phyloP scores from a whole-genome alignment of 2,888 invertebrate genomes.

The Elaeidobius kamerunicus region DNA sequence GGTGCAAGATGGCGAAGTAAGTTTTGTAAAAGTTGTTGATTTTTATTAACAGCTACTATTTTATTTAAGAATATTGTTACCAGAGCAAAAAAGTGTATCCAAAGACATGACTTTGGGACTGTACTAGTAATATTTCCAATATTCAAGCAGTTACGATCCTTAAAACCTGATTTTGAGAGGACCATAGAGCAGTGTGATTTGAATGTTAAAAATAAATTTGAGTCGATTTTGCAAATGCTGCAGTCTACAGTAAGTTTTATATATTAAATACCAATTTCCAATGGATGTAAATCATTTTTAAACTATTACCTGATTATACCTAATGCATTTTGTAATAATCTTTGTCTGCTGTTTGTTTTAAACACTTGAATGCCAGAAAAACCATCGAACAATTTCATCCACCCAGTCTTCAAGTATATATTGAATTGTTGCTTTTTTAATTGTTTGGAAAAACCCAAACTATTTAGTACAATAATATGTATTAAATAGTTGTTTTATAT shows the following conservation, averaged over 20 bases:
- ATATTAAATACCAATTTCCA: no score
- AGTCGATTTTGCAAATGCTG: constrained; percentile 68
- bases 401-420: no score
- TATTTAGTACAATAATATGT: no score
- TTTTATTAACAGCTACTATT: no score
- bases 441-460: no score
- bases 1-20: constrained; percentile 81
- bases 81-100: constrained; percentile 70
- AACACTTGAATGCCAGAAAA: no score
- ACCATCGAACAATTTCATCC: no score
- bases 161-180: constrained; percentile 79
- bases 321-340: no score
- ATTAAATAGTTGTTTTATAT: no score
- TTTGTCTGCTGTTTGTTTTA: no score
- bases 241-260: constrained; percentile 70
- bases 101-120: constrained; percentile 74
- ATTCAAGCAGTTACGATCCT: constrained; percentile 68
- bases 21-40: no score
- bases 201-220: constrained; percentile 64
- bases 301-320: not conserved
- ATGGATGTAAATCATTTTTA: constrained; percentile 3
- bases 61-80: constrained; percentile 63
- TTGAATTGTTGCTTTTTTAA: no score
- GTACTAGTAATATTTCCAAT: constrained; percentile 81
- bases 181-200: constrained; percentile 71